Percentiles rank a stretch among this genome's conserved stretches.
Evolutionary conservation across 2,113 vertebrate genomes (phyloP).

Genomic region (Rhadina sibilatrix): DNA sequence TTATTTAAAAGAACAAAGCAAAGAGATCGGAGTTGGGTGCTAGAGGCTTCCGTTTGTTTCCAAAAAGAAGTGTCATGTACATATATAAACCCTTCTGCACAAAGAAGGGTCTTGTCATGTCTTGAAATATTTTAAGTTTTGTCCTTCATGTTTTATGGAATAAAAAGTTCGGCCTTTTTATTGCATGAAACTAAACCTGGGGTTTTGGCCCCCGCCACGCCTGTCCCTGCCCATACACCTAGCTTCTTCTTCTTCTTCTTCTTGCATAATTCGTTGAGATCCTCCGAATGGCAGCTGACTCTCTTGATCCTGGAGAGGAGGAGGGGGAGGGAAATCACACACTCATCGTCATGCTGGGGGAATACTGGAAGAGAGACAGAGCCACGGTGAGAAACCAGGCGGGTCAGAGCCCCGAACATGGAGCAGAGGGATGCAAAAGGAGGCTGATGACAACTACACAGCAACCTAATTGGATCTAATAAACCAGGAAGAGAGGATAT

Average conservation of each 20-base stretch:
- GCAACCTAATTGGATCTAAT: conserved; percentile 21
- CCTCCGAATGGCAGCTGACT: conserved; percentile 91
- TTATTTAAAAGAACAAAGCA: conserved; percentile 80
- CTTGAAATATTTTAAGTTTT: conserved; percentile 82
- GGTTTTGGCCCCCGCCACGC: conserved; percentile 60
- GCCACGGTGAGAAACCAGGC: conserved; percentile 47
- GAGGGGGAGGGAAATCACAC: conserved; percentile 86
- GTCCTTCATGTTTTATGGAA: conserved; percentile 94
- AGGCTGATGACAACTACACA: not conserved
- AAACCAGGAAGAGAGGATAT: not conserved
- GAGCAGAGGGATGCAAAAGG: not conserved
- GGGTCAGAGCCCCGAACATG: not conserved
- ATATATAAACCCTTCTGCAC: conserved; percentile 82
- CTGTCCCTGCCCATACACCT: conserved; percentile 86
- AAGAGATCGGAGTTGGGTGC: conserved; percentile 74
- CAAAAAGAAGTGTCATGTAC: conserved; percentile 83
- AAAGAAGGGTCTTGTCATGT: conserved; percentile 82
- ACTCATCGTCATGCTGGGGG: conserved; percentile 99
- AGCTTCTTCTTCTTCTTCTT: conserved; percentile 76
- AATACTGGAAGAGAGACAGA: conserved; percentile 85
- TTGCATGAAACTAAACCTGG: conserved; percentile 87
- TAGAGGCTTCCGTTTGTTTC: conserved; percentile 77
- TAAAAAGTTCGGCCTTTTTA: conserved; percentile 90
- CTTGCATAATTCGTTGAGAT: conserved; percentile 87
- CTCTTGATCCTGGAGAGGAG: conserved; percentile 78